Percentiles rank a stretch among this genome's conserved stretches.
Evolutionary conservation across 2,888 invertebrate genomes (phyloP).

Genomic region (Tuberolachnus salignus): DNA sequence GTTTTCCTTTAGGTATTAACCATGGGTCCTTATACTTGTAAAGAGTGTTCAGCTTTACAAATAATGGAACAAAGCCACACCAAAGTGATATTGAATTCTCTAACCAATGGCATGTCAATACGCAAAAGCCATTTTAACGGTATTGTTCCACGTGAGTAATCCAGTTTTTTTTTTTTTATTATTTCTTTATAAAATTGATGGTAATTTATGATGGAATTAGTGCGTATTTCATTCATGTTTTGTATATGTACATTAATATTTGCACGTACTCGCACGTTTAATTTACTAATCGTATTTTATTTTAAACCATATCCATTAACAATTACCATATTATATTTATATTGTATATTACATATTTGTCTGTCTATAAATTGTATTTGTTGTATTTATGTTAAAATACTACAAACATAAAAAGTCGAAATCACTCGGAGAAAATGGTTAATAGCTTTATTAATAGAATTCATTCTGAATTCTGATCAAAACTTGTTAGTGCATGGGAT

Average conservation of each 20-base stretch:
- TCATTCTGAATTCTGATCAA: neutral
- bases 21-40: constrained; percentile 54
- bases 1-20: constrained; percentile 35
- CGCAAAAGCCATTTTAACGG: constrained; percentile 49
- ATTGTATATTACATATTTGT: too few species aligned
- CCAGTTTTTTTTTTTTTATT: neutral
- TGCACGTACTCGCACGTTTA: neutral
- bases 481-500: neutral
- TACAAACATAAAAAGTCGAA: neutral
- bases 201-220: neutral
- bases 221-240: neutral
- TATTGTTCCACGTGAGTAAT: constrained; percentile 50
- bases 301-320: too few species aligned
- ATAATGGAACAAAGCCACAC: constrained; percentile 50
- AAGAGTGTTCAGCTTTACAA: constrained; percentile 50
- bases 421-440: constrained; percentile 7
- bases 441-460: neutral
- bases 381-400: too few species aligned
- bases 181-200: neutral
- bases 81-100: constrained; percentile 31
- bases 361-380: too few species aligned
- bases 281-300: neutral
- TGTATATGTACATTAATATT: neutral
- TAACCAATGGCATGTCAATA: constrained; percentile 32
- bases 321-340: too few species aligned